A percentile compares a stretch with the other conserved stretches of the same genome.
phyloP scores from a whole-genome alignment of 1,140 invertebrate genomes.

The Asbolus verrucosus region DNA sequence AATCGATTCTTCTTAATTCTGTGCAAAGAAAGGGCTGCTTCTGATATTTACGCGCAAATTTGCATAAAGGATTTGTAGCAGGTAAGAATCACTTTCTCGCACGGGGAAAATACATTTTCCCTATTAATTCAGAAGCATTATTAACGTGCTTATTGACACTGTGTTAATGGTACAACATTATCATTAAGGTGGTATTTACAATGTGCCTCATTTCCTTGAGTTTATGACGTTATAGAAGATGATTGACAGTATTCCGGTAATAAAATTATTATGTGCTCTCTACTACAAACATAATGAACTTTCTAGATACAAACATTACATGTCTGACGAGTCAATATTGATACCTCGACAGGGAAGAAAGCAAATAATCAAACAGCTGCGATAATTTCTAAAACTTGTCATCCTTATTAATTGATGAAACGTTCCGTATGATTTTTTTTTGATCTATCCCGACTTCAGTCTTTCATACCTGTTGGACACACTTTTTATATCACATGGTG shows the following conservation, averaged over 20 bases:
- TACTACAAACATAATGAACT: conserved; percentile 2
- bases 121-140: conserved; percentile 27
- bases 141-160: conserved; percentile 27
- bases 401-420: too few relatives aligned
- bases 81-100: too few relatives aligned
- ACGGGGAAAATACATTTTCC: not conserved
- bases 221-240: conserved; percentile 24
- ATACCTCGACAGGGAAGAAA: not conserved
- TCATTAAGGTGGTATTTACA: conserved; percentile 35
- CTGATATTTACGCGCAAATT: too few relatives aligned
- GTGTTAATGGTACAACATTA: conserved; percentile 27
- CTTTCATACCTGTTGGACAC: too few relatives aligned
- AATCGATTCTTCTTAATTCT: too few relatives aligned
- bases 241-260: conserved; percentile 30
- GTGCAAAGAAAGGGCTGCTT: too few relatives aligned
- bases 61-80: too few relatives aligned
- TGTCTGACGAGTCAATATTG: not conserved
- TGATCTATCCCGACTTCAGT: too few relatives aligned
- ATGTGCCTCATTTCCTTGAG: conserved; percentile 22
- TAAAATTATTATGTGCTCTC: conserved; percentile 34
- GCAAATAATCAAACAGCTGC: not conserved
- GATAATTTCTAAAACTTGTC: too few relatives aligned
- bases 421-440: too few relatives aligned
- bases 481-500: too few relatives aligned
- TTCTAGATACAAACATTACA: conserved; percentile 1